Conservation (phyloP, 2,113 vertebrate species). For the Perccottus glenii region DNA sequence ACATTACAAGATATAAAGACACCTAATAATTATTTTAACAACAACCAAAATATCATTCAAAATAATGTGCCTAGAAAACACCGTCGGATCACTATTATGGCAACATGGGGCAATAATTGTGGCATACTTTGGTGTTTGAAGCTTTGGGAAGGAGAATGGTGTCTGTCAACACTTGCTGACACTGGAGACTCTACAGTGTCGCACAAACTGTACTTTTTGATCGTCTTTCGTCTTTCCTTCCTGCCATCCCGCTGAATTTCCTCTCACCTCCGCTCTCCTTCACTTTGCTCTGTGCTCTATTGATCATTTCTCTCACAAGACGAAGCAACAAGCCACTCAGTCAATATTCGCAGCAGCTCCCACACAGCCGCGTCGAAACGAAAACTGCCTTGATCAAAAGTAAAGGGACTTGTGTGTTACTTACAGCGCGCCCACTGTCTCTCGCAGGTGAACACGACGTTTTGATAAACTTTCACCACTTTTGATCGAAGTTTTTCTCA, state of each 20-base stretch:
- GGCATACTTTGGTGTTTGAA: background rate
- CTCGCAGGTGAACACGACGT: constrained; percentile 11
- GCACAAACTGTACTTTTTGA: background rate
- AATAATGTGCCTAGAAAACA: no score
- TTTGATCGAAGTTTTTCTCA: constrained; percentile 10
- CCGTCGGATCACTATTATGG: no score
- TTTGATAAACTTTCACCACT: background rate
- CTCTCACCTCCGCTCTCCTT: constrained; percentile 22
- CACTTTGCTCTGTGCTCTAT: constrained; percentile 16
- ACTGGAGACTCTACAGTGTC: background rate
- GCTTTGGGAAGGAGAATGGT: background rate
- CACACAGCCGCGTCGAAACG: background rate
- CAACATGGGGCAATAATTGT: no score
- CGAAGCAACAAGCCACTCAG: constrained; percentile 18
- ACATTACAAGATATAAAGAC: no score
- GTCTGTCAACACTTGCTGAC: background rate
- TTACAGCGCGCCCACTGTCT: background rate
- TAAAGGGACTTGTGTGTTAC: constrained; percentile 1
- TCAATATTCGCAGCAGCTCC: constrained; percentile 44
- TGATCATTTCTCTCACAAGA: constrained; percentile 37
- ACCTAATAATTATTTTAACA: no score
- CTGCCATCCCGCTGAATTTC: background rate
- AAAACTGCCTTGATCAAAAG: constrained; percentile 28
- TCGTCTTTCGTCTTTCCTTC: constrained; percentile 2
- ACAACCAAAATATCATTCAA: no score